Evolutionary conservation across 2,888 invertebrate species (phyloP), one percentile per base, ranked within the genome.

Genomic region (Sphaeridia pumilis): DNA sequence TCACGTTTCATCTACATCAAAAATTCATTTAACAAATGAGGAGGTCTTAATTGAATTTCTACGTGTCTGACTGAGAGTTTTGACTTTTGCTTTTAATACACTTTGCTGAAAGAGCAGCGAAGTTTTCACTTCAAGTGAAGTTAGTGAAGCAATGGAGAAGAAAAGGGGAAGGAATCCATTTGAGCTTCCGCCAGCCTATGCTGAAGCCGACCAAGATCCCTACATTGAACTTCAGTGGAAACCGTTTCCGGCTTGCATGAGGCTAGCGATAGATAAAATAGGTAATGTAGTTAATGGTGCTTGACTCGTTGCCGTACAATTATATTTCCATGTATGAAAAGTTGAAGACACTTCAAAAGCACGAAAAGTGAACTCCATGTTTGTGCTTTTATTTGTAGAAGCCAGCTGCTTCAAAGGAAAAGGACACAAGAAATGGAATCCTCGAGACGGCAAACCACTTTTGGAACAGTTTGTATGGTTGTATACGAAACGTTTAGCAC

Each of bases 391-490:
- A 31, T 53, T 21, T 20, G 34, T 46, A 61, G 61, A 59, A 38
- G 52, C 58, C 14, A 21, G 56, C 26, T 61, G 57, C 43, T 54
- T 54, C 42, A 49, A 25, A 52, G 46, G n/a, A 52, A 61, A 46
- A 47, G 56, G 3, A 45, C 49, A 55, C n/a, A 49, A 25, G 53
- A 54, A 46, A 21, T 58, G 55, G 53, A 56, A 48, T 5, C 54
- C 57, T 1, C 56, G 56, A 5, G 47, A 52, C 22, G 52, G 58
- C 10, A 54, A 52, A 20, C 56, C 58, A 7, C 34, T 57, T 20
- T 48, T 58, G 10, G 57, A 60, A 34, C 55, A 56, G 21, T 58
- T 57, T 34, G 47, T 60, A 2, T 60, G 56, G 42, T 57, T 56
- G 28, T 42, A 17, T 38, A 38, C 20, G 20, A 20, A 14, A 7